phyloP scores from a whole-genome alignment of 2,797 vertebrate genomes.

The Salmo trutta region DNA sequence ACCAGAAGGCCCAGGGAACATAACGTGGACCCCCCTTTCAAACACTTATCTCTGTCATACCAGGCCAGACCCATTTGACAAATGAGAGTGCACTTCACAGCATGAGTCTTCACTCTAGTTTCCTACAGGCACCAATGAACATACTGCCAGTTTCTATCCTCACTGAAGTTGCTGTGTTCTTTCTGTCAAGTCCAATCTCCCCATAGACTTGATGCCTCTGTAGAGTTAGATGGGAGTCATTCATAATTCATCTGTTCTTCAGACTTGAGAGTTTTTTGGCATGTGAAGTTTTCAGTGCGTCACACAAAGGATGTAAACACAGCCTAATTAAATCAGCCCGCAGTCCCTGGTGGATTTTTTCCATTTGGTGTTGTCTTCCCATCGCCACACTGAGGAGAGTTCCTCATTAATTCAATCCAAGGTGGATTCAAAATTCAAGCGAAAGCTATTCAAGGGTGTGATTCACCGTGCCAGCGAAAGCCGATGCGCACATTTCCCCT shows the following conservation, averaged over 20 bases:
- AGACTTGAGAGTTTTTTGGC: slow-evolving; percentile 6
- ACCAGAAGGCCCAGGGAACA: no score
- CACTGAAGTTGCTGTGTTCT: slow-evolving; percentile 28
- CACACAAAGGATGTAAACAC: slow-evolving; percentile 60
- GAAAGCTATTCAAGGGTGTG: slow-evolving; percentile 25
- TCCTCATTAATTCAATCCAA: slow-evolving; percentile 64
- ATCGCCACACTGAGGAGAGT: slow-evolving; percentile 43
- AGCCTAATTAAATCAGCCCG: slow-evolving; percentile 70
- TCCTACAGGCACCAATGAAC: slow-evolving; percentile 24
- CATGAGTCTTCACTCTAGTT: not conserved
- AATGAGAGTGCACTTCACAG: slow-evolving; percentile 14
- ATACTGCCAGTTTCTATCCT: slow-evolving; percentile 31
- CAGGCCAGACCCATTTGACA: slow-evolving; percentile 11
- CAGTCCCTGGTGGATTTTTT: slow-evolving; percentile 55
- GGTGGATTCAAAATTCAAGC: slow-evolving; percentile 34
- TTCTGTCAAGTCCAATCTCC: slow-evolving; percentile 45
- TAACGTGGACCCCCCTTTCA: no score
- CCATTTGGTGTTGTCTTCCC: slow-evolving; percentile 53
- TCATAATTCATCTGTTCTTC: slow-evolving; percentile 38
- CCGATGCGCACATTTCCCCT: slow-evolving; percentile 9
- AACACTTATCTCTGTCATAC: slow-evolving; percentile 2
- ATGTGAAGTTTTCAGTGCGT: slow-evolving; percentile 34
- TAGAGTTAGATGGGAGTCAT: slow-evolving; percentile 40
- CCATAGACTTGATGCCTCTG: slow-evolving; percentile 47
- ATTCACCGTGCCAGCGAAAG: not conserved